Percentiles rank a stretch among this genome's conserved stretches.
Conservation (phyloP, 2,797 vertebrate species). For the Chiroxiphia lanceolata region DNA sequence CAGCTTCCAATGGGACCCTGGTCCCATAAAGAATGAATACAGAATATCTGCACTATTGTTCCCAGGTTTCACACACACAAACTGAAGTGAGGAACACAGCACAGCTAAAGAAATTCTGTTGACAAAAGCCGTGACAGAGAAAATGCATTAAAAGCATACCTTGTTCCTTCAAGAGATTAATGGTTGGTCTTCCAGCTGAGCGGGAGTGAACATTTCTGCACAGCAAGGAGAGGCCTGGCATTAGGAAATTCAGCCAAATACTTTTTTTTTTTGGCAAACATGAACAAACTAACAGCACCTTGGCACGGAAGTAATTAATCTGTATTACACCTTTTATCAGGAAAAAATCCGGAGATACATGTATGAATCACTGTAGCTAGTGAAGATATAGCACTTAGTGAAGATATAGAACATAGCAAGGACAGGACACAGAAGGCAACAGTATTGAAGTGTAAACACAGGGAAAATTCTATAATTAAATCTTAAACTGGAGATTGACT, state of each 20-base stretch:
- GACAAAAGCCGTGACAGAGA: not conserved
- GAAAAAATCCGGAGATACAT: not conserved
- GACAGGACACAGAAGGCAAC: not conserved
- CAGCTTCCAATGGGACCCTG: not conserved
- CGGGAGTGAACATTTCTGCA: slow-evolving; percentile 96
- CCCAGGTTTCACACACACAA: not conserved
- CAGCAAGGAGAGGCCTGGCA: not conserved
- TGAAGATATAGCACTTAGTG: not conserved
- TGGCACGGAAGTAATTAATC: not conserved
- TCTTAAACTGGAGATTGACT: not conserved
- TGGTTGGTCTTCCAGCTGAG: slow-evolving; percentile 95
- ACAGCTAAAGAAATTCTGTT: not conserved
- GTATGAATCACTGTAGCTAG: not conserved
- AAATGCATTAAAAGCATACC: slow-evolving; percentile 74
- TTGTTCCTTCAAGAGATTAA: slow-evolving; percentile 90
- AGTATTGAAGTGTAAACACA: not conserved
- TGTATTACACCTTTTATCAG: not conserved
- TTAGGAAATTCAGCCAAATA: not conserved
- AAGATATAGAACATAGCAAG: not conserved
- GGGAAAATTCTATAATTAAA: not conserved
- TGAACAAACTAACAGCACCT: not conserved
- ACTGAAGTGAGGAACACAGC: not conserved
- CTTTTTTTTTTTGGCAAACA: not conserved
- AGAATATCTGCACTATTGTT: not conserved
- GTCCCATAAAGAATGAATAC: not conserved